A percentile compares a stretch with the other conserved stretches of the same genome.
Evolutionary conservation across 2,113 vertebrate genomes (phyloP).

Genomic region (Ophiodon elongatus): DNA sequence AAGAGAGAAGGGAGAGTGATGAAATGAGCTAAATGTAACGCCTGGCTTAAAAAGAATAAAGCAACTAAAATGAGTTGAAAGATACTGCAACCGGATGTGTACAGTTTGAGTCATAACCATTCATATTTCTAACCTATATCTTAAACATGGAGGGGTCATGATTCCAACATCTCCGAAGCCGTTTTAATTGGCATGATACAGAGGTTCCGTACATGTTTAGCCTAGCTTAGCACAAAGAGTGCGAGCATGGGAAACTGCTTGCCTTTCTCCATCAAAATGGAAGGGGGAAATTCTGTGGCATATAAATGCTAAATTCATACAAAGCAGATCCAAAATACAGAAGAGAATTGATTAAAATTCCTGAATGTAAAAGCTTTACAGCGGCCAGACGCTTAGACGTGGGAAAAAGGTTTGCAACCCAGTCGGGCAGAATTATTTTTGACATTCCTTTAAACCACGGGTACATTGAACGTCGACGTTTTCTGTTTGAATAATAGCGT

Average conservation of each 20-base stretch:
- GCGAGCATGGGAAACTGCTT: not conserved
- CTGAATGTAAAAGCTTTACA: not conserved
- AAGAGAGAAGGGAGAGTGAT: conserved; percentile 23
- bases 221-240: not conserved
- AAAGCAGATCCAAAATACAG: not conserved
- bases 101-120: not conserved
- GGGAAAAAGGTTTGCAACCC: not conserved
- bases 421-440: too few relatives aligned
- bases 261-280: not conserved
- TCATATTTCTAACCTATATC: not conserved
- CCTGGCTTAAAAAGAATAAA: not conserved
- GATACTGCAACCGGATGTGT: not conserved
- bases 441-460: too few relatives aligned
- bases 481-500: not conserved
- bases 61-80: not conserved
- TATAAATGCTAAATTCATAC: not conserved
- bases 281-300: not conserved
- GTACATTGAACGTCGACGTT: not conserved
- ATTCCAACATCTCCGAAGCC: not conserved
- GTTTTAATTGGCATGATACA: not conserved
- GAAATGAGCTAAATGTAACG: not conserved
- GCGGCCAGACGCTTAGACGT: not conserved
- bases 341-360: not conserved
- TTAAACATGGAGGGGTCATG: not conserved
- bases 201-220: not conserved